Base-by-base conservation (phyloP, 2,797 vertebrate species). In the Malurus leucopterus region DNA sequence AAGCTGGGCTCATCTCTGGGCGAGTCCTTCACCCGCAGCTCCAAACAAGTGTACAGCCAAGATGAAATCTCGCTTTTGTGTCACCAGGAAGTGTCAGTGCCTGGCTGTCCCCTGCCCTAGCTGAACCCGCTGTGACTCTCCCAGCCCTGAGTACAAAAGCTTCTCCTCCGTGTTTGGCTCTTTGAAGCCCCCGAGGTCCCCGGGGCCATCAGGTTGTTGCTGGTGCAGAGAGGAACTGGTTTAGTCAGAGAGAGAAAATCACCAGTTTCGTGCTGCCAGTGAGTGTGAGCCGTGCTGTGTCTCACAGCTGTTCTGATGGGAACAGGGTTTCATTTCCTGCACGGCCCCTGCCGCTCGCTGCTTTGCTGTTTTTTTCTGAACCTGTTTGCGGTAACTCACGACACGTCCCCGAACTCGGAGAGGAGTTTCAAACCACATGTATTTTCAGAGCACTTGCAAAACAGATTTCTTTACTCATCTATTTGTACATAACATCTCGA, bases 251-350 rank as follows among this genome's bases (percentile, higher is more conserved):
- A 75, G 68, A 73, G 88, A 67, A 71, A 74, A 62, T n/a, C 5
- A 74, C 40, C 88, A 80, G 85, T 85, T 95, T 73, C 38, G 61
- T 84, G 36, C 36, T 36, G 36, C 11, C 36, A 36, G 36, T 34
- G 70, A 20, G 29, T 17, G 62, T 40, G 92, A 38, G 57, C 78
- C 3, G 44, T 81, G 68, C 68, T 59, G 87, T 11, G 36, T 71
- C 10, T 88, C 53, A n/a, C 88, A 95, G 85, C 92, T 95, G 58
- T 63, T 95, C 59, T 94, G 91, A n/a, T 75, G 87, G 82, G 92
- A 92, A 76, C 92, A 1, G 44, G 62, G 64, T 96, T 95, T 96
- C 89, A 65, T 86, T 96, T 97, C 94, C 94, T 96, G 83, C 36
- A 32, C 59, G 61, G 89, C 20, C 80, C 53, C 69, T 81, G 72